Base-by-base conservation (phyloP, 2,888 invertebrate species). In the Polyommatus icarus region DNA sequence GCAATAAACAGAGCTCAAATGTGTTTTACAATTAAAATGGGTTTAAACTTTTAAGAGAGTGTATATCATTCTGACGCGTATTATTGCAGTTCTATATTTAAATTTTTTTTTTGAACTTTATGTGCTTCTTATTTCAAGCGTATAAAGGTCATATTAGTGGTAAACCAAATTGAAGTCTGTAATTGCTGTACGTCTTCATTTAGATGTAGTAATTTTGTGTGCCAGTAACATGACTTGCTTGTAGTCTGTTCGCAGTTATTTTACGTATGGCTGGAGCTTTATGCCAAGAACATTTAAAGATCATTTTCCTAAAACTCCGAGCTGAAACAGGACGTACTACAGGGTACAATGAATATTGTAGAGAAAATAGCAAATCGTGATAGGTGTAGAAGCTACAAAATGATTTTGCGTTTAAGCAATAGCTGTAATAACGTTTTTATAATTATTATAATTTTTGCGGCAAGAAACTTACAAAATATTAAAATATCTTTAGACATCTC, bases 141-240 rank as follows among this genome's bases (percentile, higher is more conserved):
- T 10, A 59, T 59, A 59, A 20, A 20, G 20, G 59, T 20, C 20
- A 59, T 6, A 1, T n/a, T 59, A 59, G 10, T 8, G 18, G 3
- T 10, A 20, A 8, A 8, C 20, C 7, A 20, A 59, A 59, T 20
- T n/a, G 40, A 46, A 12, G 46, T n/a, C 73, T 18, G 29, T 75
- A 75, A 75, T 75, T 75, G 54, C 54, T 54, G 29, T 29, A 50
- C 54, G 54, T 75, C 75, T 75, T 75, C 75, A 75, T 75, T 75
- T 75, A 50, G 24, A 29, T 3, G 24, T 12, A 75, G 46, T 50
- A 46, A 73, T 73, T 73, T 73, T 73, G 73, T 36, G 36, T 18
- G 32, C 40, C 20, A n/a, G 10, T 3, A 71, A 71, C 71, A 36
- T 71, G 71, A 71, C 71, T 71, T 71, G 61, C 54, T 54, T 54